Conservation (phyloP, 2,888 invertebrate species). For the Amblyjoppa proteus region DNA sequence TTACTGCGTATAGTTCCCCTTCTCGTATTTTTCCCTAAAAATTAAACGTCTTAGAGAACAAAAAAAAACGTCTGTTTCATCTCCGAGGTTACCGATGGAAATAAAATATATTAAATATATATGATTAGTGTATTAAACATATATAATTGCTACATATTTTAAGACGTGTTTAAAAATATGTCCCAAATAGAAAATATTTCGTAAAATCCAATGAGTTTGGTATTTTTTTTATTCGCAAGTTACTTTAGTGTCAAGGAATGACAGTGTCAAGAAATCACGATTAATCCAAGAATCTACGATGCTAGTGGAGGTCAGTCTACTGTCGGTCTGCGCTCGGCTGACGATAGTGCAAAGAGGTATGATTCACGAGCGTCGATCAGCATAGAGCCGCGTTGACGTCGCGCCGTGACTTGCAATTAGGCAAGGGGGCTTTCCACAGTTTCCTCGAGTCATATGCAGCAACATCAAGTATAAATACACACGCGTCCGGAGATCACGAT, state of each 20-base stretch:
- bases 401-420: conserved; percentile 51
- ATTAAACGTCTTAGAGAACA: no score
- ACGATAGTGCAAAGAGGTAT: conserved; percentile 4
- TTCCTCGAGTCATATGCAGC: conserved; percentile 7
- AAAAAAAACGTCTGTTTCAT: neutral
- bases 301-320: neutral
- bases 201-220: neutral
- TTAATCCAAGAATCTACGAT: neutral
- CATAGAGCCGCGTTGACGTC: conserved; percentile 33
- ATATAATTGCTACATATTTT: neutral
- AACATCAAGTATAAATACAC: conserved; percentile 22
- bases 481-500: neutral
- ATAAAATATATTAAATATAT: neutral
- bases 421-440: conserved; percentile 53
- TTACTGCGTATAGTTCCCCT: no score
- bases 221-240: neutral
- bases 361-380: conserved; percentile 46
- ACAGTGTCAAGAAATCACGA: conserved; percentile 28
- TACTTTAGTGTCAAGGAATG: neutral
- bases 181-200: neutral
- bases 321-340: neutral
- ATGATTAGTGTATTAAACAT: neutral
- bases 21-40: no score
- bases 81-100: neutral
- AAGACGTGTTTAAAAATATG: neutral